Evolutionary conservation across 2,113 vertebrate genomes (phyloP), one percentile per base, ranked within the genome.

Genomic region (Atherinomorus stipes): DNA sequence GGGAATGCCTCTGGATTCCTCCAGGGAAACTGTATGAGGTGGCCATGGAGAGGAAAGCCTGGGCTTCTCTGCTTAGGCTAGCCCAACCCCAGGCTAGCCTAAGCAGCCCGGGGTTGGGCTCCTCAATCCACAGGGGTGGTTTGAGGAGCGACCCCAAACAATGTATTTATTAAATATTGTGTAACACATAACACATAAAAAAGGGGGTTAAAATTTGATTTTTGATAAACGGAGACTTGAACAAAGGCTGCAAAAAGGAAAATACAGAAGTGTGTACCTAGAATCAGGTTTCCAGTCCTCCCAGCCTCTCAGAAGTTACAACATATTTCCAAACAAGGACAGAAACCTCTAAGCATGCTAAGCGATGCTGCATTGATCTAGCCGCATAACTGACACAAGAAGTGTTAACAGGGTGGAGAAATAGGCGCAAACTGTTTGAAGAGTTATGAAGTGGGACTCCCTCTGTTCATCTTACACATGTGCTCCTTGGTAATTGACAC

Each of bases 401-500:
- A 60, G 28, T 26, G 70, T 57, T 63, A 85, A 71, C 72, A 45
- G 74, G 74, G 77, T 37, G 80, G 71, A 84, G 79, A 70, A 75
- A 61, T 58, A 12, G 58, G 61, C 21, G 2, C 58, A 59, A 31
- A n/a, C 64, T 58, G 67, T 87, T 86, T 81, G 85, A 84, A 80
- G 84, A 79, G 64, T 74, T 70, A 50, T 62, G 77, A 28, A 76
- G 67, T 60, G 69, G 78, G 71, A 85, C 57, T 79, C 54, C 57
- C 57, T 72, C 73, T 28, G 52, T 83, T 88, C 80, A 53, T 69
- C 71, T 78, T 19, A 1, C 76, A 78, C 74, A 86, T 54, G 57
- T 50, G 73, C 78, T 84, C 60, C 78, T 85, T 74, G 47, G 84
- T 85, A 86, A 89, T 86, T 85, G 81, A 83, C 81, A 77, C 15